Base-by-base conservation (phyloP, 2,888 invertebrate species). In the Drosophila tripunctata region DNA sequence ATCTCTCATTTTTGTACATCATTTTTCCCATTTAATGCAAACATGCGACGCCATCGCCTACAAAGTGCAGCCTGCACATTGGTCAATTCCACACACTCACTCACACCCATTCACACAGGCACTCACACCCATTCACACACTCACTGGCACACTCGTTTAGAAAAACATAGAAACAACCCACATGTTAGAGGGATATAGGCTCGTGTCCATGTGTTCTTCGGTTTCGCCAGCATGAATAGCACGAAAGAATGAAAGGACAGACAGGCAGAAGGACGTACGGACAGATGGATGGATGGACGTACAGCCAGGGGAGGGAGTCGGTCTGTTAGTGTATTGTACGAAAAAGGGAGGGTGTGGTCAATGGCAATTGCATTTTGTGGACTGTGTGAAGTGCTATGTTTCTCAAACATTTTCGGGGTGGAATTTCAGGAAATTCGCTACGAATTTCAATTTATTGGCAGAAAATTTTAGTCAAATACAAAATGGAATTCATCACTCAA, bases 331-430 rank as follows among this genome's bases (percentile, higher is more conserved):
- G 50, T 22, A 19, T 6, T 27, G 33, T 6, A 14, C 1, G 12
- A 45, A 50, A 54, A 61, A 50, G 78, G 75, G 67, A 70, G 78
- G 75, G 75, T 76, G 75, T 76, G 75, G 75, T 76, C 75, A 76
- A 74, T 61, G 55, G 51, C 47, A 70, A 74, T 65, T 69, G 69
- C 74, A 78, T 24, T 62, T 24, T 35, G 35, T 52, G 47, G 22
- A 62, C 27, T n/a, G n/a, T n/a, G 15, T 27, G 27, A 31, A 30
- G 24, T 68, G 44, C 40, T n/a, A 22, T 30, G 14, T 2, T 38
- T 14, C 15, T 4, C 36, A 10, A 15, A 15, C 15, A 41, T 17
- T 41, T 72, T 75, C 61, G 69, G 75, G 75, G 75, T 75, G 64
- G 75, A 75, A 68, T 58, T 73, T n/a, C 17, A 31, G 21, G 36